phyloP scores from a whole-genome alignment of 1,140 invertebrate species.

The Episyrphus balteatus region DNA sequence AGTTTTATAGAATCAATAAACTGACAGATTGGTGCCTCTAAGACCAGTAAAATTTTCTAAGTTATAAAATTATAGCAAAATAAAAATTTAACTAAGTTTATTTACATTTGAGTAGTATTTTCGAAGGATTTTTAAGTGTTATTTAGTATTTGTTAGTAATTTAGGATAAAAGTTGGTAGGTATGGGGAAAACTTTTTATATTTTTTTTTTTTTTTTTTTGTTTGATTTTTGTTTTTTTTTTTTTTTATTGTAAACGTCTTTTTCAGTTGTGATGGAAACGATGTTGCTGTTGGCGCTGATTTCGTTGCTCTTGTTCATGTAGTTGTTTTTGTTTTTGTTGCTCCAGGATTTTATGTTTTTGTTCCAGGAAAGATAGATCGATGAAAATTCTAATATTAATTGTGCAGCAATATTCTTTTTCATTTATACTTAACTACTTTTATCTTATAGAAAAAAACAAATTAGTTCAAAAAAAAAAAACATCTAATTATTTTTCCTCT shows the following conservation, averaged over 20 bases:
- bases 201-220: constrained; percentile 12
- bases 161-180: constrained; percentile 5
- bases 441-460: too few relatives aligned
- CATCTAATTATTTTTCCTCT: constrained; percentile 2
- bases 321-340: constrained; percentile 39
- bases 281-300: constrained; percentile 29
- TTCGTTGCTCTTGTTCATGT: constrained; percentile 28
- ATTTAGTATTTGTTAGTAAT: constrained; percentile 1
- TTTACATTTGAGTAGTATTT: too few relatives aligned
- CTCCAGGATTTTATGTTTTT: constrained; percentile 56
- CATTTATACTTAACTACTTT: background rate
- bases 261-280: constrained; percentile 26
- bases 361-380: constrained; percentile 67
- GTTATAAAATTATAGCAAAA: too few relatives aligned
- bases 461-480: background rate
- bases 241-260: constrained; percentile 17
- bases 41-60: too few relatives aligned
- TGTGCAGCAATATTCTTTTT: constrained; percentile 33
- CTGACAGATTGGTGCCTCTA: too few relatives aligned
- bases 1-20: too few relatives aligned
- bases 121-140: too few relatives aligned
- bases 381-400: constrained; percentile 55
- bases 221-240: constrained; percentile 10
- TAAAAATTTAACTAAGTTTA: too few relatives aligned
- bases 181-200: constrained; percentile 5